phyloP scores from a whole-genome alignment of 2,113 vertebrate species.

The Psittacula cyanocephala region DNA sequence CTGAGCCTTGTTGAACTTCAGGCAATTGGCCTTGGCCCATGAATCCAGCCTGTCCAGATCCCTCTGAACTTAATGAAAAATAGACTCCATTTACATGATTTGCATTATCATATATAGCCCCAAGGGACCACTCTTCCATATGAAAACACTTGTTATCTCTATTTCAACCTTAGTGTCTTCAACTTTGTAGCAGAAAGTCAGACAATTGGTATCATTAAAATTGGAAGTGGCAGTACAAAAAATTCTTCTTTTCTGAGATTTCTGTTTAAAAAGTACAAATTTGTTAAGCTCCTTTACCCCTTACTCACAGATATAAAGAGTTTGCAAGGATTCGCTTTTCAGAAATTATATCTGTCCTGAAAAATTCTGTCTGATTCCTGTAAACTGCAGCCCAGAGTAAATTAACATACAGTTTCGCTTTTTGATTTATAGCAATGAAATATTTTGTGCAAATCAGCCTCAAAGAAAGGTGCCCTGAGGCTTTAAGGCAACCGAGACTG shows the following conservation, averaged over 20 bases:
- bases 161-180: neutral
- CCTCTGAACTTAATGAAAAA: neutral
- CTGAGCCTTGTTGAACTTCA: too few relatives aligned
- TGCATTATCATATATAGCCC: neutral
- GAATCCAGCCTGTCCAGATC: neutral
- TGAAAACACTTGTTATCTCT: neutral
- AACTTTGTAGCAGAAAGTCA: neutral
- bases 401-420: conserved; percentile 31
- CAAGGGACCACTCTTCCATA: neutral
- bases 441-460: conserved; percentile 52
- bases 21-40: neutral
- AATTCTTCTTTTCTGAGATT: neutral
- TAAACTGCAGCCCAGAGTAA: conserved; percentile 33
- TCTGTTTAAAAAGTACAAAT: neutral
- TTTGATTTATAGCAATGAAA: conserved; percentile 53
- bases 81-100: neutral
- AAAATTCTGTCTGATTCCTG: neutral
- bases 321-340: neutral
- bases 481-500: conserved; percentile 42
- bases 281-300: neutral
- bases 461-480: conserved; percentile 51
- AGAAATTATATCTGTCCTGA: neutral
- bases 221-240: neutral
- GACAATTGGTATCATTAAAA: neutral
- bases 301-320: neutral